A percentile compares a stretch with the other conserved stretches of the same genome.
These are phyloP conservation scores for Syngnathus floridae DNA, from an alignment of 2,113 vertebrate genomes.

Conservation along the genomic window DNA sequence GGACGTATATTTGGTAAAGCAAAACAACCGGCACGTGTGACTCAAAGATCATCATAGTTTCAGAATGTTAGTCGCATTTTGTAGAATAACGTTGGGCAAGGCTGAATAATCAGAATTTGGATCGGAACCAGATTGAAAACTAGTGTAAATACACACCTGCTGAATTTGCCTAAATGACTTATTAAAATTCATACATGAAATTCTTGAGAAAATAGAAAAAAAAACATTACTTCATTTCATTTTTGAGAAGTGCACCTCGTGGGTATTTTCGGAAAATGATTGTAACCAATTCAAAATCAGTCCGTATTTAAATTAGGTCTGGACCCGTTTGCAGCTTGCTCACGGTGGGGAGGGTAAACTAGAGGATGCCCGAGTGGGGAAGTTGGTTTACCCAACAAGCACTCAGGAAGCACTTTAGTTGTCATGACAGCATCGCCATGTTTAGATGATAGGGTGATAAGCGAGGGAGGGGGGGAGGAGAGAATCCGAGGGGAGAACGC, in stretches of 20 bases:
- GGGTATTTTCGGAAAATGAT: neutral
- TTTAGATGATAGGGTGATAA: conserved; percentile 50
- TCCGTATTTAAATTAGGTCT: neutral
- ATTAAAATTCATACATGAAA: neutral
- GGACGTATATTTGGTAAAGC: neutral
- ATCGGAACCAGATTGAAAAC: neutral
- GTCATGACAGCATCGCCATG: conserved; percentile 46
- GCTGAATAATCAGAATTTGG: neutral
- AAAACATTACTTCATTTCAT: neutral
- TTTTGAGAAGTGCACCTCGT: neutral
- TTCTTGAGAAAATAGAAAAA: neutral
- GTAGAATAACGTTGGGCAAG: neutral
- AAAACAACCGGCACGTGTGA: neutral
- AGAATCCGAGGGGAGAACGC: neutral
- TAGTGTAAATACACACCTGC: neutral
- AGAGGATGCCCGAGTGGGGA: conserved; percentile 53
- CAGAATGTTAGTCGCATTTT: neutral
- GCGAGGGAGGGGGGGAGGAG: conserved; percentile 4
- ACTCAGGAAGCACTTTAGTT: conserved; percentile 65
- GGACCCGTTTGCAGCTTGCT: neutral
- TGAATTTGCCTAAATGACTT: neutral
- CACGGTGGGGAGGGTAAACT: conserved; percentile 28
- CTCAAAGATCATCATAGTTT: neutral
- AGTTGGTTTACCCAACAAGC: conserved; percentile 67
- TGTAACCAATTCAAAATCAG: neutral